These are phyloP conservation scores for Fringilla coelebs DNA, from an alignment of 2,797 vertebrate species.

Conservation along the genomic window DNA sequence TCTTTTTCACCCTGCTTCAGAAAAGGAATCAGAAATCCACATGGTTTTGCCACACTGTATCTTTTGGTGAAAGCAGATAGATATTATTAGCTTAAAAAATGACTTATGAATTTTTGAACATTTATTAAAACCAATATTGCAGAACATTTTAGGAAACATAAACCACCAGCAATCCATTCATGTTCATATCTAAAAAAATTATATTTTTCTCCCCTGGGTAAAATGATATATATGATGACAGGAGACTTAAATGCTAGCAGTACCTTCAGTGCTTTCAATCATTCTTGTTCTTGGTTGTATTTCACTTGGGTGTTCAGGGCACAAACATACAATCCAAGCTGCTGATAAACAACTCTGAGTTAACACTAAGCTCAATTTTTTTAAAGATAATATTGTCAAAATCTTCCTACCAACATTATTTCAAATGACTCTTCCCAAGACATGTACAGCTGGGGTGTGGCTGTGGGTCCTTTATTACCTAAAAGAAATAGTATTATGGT, in stretches of 20 bases:
- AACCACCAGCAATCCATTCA: background rate
- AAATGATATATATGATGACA: background rate
- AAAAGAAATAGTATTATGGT: background rate
- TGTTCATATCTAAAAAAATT: background rate
- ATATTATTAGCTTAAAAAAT: slow-evolving; percentile 12
- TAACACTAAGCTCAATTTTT: background rate
- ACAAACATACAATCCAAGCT: background rate
- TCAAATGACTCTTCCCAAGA: background rate
- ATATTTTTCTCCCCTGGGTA: background rate
- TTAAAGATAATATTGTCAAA: background rate
- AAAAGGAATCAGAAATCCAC: background rate
- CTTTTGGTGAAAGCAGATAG: background rate
- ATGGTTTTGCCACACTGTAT: background rate
- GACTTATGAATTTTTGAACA: slow-evolving; percentile 25
- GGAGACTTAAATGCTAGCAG: background rate
- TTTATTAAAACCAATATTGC: slow-evolving; percentile 33
- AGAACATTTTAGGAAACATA: background rate
- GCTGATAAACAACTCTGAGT: background rate
- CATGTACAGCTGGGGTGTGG: background rate
- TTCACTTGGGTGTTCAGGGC: background rate
- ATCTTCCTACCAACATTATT: background rate
- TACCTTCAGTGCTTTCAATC: background rate
- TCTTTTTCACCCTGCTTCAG: background rate
- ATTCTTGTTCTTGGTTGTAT: background rate
- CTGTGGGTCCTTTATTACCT: background rate